Base-by-base conservation (phyloP, 1,140 invertebrate genomes). In the Caerostris extrusa region DNA sequence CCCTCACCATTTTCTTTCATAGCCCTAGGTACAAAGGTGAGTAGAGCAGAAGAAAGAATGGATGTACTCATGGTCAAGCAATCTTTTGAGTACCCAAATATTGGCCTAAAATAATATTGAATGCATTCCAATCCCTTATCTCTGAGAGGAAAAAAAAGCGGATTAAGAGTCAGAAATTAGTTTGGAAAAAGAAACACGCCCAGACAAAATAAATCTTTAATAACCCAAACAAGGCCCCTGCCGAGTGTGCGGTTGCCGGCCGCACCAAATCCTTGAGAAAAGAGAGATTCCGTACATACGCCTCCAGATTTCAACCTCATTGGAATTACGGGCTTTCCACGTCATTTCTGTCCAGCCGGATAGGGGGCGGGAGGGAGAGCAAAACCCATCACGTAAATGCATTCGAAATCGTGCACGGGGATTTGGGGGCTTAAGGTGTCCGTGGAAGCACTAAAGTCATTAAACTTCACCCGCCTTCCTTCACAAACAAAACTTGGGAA, bases 381-480 rank as follows among this genome's bases (percentile, higher is more conserved):
- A 67, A 91, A 93, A 87, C 82, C 91, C 81, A 93, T 93, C 91
- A 87, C 64, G 91, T 83, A 93, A 93, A 93, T 93, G 91, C 91
- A 87, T 93, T 77, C 82, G 64, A 93, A 87, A 93, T 93, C 58
- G 91, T 87, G 91, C 58, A 53, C 12, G n/a, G 82, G 91, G 91
- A 93, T 93, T 93, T 77, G 58, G 61, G 19, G 83, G 83, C 91
- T 93, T 93, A 93, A 93, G 91, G 83, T 93, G 91, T 93, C 91
- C 91, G 83, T 87, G 71, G 83, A 56, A 87, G 91, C 91, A 87
- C 91, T 93, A 87, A 93, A 93, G 83, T 87, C 91, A 93, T 93
- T 93, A 93, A 87, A 93, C 64, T 87, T 81, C 57, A 58, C 89
- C 77, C 19, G 77, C 53, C 61, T 71, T 56, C 55, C 55, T 19